Conservation (phyloP, 2,113 vertebrate species). For the Poecile atricapillus region DNA sequence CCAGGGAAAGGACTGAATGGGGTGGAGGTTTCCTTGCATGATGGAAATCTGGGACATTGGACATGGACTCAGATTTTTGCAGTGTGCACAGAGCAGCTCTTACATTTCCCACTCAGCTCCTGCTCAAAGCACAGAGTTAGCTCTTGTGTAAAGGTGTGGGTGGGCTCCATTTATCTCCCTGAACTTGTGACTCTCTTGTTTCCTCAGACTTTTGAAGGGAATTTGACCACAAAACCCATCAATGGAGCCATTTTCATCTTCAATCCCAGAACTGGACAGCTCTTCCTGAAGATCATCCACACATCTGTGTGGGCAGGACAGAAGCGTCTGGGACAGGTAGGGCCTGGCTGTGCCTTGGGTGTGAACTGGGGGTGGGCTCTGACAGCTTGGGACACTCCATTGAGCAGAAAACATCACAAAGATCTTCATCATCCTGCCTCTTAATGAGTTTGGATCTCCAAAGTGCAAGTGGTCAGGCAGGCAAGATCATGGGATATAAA, state of each 20-base stretch:
- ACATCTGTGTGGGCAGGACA: constrained; percentile 99
- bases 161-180: not conserved
- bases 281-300: constrained; percentile 99
- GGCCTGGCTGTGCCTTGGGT: not conserved
- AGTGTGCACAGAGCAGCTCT: not conserved
- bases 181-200: not conserved
- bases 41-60: not conserved
- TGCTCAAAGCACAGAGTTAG: not conserved
- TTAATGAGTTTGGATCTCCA: not conserved
- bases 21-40: rapidly evolving
- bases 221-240: constrained; percentile 98
- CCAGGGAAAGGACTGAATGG: not conserved
- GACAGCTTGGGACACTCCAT: not conserved
- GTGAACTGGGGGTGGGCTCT: not conserved
- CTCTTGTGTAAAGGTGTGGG: not conserved
- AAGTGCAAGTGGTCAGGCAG: not conserved
- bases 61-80: not conserved
- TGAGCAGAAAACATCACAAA: not conserved
- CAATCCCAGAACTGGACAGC: constrained; percentile 97
- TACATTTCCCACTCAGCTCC: rapidly evolving
- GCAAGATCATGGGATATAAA: not conserved
- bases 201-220: constrained; percentile 96
- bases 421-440: not conserved
- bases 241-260: constrained; percentile 99
- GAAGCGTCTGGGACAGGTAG: constrained; percentile 96